Evolutionary conservation across 2,888 invertebrate genomes (phyloP).

Genomic region (Plemyria rubiginata): DNA sequence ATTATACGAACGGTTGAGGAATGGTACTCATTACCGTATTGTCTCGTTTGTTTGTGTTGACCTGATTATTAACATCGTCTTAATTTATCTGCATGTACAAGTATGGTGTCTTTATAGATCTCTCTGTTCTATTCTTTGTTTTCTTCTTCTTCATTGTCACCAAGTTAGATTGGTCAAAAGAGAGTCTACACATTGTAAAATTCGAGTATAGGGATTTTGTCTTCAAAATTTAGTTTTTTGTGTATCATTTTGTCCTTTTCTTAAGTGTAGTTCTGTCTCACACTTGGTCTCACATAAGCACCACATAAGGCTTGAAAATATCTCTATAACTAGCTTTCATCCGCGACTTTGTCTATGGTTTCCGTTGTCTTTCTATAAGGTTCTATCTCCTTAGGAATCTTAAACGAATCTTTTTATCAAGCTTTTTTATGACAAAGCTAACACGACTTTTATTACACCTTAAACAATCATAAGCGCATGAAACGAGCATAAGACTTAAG

Average conservation of each 20-base stretch:
- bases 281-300: too few relatives aligned
- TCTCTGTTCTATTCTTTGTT: background rate
- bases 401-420: background rate
- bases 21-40: background rate
- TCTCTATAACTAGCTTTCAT: too few relatives aligned
- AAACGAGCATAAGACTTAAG: slow-evolving; percentile 35
- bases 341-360: background rate
- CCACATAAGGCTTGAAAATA: background rate
- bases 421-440: slow-evolving; percentile 11
- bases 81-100: too few relatives aligned
- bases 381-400: background rate
- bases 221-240: background rate
- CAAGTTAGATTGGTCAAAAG: background rate
- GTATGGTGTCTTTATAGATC: too few relatives aligned
- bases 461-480: slow-evolving; percentile 34
- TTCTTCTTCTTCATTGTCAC: background rate
- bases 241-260: background rate
- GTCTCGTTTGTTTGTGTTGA: background rate
- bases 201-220: background rate
- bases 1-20: background rate
- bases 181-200: background rate
- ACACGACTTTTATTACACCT: slow-evolving; percentile 32
- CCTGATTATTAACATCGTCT: background rate
- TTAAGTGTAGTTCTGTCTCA: background rate
- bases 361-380: background rate